Conservation (phyloP, 2,888 invertebrate genomes). For the Chrysodeixis includens region DNA sequence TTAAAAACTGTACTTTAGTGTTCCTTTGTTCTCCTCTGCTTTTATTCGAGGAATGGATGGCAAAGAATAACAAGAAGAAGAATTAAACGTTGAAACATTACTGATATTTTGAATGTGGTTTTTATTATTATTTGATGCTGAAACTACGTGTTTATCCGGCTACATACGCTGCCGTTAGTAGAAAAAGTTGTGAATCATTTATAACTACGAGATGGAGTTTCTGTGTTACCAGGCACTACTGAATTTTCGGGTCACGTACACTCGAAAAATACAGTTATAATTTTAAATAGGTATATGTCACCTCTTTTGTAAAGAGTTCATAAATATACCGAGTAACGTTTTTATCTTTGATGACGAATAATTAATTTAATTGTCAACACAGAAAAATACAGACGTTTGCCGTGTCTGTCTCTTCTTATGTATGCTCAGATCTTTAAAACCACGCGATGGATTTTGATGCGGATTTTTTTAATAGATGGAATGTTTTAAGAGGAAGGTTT, state of each 20-base stretch:
- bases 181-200: conserved; percentile 2
- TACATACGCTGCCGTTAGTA: neutral
- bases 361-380: no score
- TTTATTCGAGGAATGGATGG: no score
- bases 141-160: neutral
- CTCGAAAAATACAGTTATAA: conserved; percentile 1
- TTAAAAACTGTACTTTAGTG: no score
- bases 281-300: neutral
- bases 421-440: no score
- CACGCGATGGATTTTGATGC: no score
- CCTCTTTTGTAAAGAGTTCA: neutral
- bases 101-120: neutral
- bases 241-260: neutral
- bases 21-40: no score
- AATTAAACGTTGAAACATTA: neutral
- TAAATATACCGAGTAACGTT: neutral
- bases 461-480: no score
- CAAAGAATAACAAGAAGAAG: no score
- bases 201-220: neutral
- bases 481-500: no score
- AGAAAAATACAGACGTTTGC: no score
- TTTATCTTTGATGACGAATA: no score
- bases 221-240: neutral
- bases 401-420: no score
- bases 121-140: neutral